Percentiles rank a stretch among this genome's conserved stretches.
phyloP scores from a whole-genome alignment of 2,113 vertebrate species.

The Anhinga rufa region DNA sequence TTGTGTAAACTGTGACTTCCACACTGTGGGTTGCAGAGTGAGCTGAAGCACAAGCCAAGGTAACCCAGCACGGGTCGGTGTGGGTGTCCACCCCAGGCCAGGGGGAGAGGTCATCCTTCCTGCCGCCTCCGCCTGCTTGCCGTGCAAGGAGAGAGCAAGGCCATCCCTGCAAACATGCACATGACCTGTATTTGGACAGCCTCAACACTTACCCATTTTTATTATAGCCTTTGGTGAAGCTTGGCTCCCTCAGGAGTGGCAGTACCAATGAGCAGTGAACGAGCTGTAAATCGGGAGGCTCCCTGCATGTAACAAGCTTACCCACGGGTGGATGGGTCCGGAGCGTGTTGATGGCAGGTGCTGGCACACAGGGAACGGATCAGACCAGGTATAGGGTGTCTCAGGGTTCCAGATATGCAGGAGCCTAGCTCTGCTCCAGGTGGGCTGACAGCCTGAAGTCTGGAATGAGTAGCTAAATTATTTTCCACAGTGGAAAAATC shows the following conservation, averaged over 20 bases:
- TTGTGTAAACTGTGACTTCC: not conserved
- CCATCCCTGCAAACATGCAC: not conserved
- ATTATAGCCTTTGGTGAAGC: not conserved
- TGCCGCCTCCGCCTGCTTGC: not conserved
- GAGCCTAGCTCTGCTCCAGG: not conserved
- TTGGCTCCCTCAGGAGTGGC: not conserved
- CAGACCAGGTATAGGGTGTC: not conserved
- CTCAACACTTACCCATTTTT: accelerated
- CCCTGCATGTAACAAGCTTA: not conserved
- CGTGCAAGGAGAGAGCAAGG: not conserved
- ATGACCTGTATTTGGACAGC: not conserved
- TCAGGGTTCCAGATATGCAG: not conserved
- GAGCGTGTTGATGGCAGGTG: not conserved
- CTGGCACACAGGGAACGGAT: not conserved
- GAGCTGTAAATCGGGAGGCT: not conserved
- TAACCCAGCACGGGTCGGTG: too few species aligned
- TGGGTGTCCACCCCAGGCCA: not conserved
- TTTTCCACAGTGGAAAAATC: not conserved
- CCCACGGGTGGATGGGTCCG: not conserved
- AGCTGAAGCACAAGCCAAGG: not conserved
- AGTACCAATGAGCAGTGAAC: too few species aligned
- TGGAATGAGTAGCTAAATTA: not conserved
- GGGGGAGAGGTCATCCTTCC: not conserved
- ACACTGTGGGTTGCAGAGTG: not conserved
- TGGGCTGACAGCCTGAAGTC: not conserved